Evolutionary conservation across 1,140 invertebrate genomes (phyloP).

Genomic region (Lordiphosa mommai): DNA sequence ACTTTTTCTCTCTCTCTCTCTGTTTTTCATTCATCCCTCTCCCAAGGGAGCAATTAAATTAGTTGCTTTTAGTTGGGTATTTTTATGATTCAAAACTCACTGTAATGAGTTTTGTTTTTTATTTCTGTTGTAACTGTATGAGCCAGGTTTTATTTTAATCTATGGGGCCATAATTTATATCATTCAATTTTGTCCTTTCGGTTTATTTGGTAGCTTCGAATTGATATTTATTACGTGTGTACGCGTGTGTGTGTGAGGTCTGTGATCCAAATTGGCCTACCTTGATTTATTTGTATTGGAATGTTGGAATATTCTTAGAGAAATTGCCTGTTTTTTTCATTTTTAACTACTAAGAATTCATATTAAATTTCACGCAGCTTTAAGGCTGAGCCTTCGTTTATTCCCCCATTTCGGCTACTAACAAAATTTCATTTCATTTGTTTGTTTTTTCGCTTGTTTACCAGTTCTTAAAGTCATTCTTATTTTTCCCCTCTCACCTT

Average conservation of each 20-base stretch:
- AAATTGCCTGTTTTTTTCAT: constrained; percentile 1
- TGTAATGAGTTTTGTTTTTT: not conserved
- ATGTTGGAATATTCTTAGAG: constrained; percentile 7
- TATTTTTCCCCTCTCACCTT: not conserved
- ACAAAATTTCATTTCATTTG: not conserved
- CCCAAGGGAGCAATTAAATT: not conserved
- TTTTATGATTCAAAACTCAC: not conserved
- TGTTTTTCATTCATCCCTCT: not conserved
- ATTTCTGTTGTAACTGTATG: not conserved
- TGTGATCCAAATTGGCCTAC: constrained; percentile 9
- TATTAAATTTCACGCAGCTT: not conserved
- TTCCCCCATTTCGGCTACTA: not conserved
- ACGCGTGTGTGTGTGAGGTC: not conserved
- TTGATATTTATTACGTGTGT: constrained; percentile 19
- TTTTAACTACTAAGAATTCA: not conserved
- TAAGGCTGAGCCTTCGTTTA: not conserved
- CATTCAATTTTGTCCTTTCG: constrained; percentile 4
- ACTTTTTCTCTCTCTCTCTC: too few species aligned
- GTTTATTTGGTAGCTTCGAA: not conserved
- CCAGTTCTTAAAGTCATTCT: not conserved
- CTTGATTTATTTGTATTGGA: constrained; percentile 6
- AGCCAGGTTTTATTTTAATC: constrained; percentile 20
- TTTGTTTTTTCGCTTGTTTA: not conserved
- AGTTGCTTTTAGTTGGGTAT: too few species aligned
- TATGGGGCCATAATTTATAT: constrained; percentile 29